These are phyloP conservation scores for Yoshiicerus persimilis DNA, from an alignment of 1,140 invertebrate genomes.

Conservation along the genomic window DNA sequence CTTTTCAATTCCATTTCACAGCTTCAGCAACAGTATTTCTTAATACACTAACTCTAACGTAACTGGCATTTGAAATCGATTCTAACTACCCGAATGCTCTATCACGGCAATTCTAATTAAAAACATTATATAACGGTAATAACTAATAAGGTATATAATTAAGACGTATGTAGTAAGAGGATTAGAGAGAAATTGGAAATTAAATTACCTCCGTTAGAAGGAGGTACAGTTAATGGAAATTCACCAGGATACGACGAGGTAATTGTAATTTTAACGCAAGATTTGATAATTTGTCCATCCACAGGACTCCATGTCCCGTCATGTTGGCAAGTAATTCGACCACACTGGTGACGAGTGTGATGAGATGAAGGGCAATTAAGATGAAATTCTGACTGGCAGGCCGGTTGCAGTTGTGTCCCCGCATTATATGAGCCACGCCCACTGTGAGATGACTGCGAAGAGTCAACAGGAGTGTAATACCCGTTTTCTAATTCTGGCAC, in stretches of 20 bases:
- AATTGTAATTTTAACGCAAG: slow-evolving; percentile 21
- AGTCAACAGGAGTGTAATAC: neutral
- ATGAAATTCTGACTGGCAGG: neutral
- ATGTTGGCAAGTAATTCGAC: slow-evolving; percentile 36
- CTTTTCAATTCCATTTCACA: too few relatives aligned
- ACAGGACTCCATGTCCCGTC: slow-evolving; percentile 37
- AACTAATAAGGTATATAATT: too few relatives aligned
- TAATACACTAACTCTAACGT: too few relatives aligned
- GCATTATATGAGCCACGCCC: neutral
- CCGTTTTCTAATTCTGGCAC: neutral
- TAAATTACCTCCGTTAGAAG: slow-evolving; percentile 8
- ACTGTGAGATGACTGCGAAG: neutral
- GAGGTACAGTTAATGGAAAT: neutral
- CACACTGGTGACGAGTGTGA: slow-evolving; percentile 34
- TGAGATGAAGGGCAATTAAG: slow-evolving; percentile 35
- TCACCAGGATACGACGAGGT: neutral
- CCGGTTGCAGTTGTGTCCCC: neutral
- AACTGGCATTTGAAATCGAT: too few relatives aligned
- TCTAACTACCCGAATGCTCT: too few relatives aligned
- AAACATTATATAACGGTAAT: too few relatives aligned
- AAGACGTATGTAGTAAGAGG: too few relatives aligned
- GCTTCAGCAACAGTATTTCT: too few relatives aligned
- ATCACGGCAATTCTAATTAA: too few relatives aligned
- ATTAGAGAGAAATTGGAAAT: neutral
- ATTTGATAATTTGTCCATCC: slow-evolving; percentile 38